Evolutionary conservation across 2,797 vertebrate species (phyloP).

Genomic region (Gymnoscopelus braueri): DNA sequence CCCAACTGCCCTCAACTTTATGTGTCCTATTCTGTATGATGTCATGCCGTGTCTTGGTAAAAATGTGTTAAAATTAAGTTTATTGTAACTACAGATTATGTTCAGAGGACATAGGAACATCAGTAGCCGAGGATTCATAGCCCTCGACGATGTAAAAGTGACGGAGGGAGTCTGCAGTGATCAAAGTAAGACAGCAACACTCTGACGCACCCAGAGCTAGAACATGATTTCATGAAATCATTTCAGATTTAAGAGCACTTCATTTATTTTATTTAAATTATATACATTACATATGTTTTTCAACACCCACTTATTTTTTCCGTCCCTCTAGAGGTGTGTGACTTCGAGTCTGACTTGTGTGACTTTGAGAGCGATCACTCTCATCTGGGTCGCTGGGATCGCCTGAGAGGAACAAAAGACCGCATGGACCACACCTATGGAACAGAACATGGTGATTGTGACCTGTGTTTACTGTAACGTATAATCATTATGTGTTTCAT

Average conservation of each 20-base stretch:
- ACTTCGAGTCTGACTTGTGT: conserved; percentile 78
- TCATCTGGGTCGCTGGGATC: conserved; percentile 64
- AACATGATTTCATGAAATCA: neutral
- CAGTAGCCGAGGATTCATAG: conserved; percentile 74
- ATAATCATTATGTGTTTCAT: neutral
- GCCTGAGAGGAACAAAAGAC: conserved; percentile 51
- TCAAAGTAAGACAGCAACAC: conserved; percentile 53
- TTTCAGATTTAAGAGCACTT: too few species aligned
- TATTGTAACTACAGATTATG: conserved; percentile 59
- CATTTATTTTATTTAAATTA: too few species aligned
- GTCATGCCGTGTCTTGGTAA: too few species aligned
- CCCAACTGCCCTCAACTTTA: neutral
- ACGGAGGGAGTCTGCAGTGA: conserved; percentile 67
- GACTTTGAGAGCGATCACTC: conserved; percentile 62
- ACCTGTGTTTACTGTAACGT: too few species aligned
- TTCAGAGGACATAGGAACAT: conserved; percentile 64
- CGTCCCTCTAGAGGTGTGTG: conserved; percentile 67
- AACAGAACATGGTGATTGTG: conserved; percentile 73
- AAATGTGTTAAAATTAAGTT: neutral
- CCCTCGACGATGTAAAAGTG: conserved; percentile 80
- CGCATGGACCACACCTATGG: conserved; percentile 77
- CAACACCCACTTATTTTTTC: neutral
- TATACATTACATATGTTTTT: too few species aligned
- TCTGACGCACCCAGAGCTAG: neutral
- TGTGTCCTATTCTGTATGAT: neutral